A percentile compares a stretch with the other conserved stretches of the same genome.
Conservation (phyloP, 1,140 invertebrate species). For the Pemphigus obesinymphae region DNA sequence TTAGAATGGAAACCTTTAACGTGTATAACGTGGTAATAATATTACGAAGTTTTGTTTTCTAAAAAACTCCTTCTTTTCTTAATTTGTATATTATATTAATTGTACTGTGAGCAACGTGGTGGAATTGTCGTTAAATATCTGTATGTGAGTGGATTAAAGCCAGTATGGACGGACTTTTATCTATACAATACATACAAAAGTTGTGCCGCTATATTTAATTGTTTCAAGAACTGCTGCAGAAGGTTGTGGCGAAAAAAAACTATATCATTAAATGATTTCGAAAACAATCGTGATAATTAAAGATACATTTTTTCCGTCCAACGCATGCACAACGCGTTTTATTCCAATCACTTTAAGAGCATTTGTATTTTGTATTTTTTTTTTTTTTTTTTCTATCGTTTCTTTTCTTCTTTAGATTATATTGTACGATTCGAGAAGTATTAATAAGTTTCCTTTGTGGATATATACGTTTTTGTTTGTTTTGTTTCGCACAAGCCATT, state of each 20-base stretch:
- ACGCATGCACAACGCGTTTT: background rate
- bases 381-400: background rate
- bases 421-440: constrained; percentile 8
- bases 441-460: background rate
- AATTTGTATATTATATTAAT: too few species aligned
- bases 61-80: too few species aligned
- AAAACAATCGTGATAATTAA: background rate
- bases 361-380: constrained; percentile 5
- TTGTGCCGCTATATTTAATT: background rate
- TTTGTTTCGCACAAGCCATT: background rate
- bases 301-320: background rate
- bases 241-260: background rate
- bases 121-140: too few species aligned
- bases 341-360: constrained; percentile 13
- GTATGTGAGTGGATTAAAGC: too few species aligned
- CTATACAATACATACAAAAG: too few species aligned
- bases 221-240: too few species aligned
- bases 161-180: too few species aligned
- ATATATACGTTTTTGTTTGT: background rate
- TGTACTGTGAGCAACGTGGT: too few species aligned
- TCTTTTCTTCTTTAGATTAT: background rate
- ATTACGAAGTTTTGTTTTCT: too few species aligned
- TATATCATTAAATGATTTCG: background rate
- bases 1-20: too few species aligned
- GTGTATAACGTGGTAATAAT: too few species aligned